phyloP scores from a whole-genome alignment of 2,797 vertebrate genomes.

The Notoglanidium macrostoma region DNA sequence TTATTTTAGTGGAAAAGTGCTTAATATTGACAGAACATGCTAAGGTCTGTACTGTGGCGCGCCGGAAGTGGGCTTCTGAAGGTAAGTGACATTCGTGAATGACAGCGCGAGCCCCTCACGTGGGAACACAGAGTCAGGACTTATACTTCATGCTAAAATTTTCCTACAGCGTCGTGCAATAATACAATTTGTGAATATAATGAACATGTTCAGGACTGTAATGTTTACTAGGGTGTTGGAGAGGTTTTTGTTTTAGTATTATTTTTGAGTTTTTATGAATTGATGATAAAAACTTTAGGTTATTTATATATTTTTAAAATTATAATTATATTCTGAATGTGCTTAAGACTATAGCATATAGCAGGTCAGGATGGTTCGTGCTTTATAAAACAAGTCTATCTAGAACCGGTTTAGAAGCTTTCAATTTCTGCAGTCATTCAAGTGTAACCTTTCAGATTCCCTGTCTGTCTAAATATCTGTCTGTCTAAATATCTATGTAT shows the following conservation, averaged over 20 bases:
- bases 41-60: conserved; percentile 71
- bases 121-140: background rate
- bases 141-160: background rate
- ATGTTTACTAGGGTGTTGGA: background rate
- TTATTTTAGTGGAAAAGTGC: background rate
- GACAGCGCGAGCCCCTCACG: conserved; percentile 21
- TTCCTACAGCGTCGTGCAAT: background rate
- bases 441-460: too few species aligned
- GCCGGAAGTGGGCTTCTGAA: conserved; percentile 64
- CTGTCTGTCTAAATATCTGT: too few species aligned
- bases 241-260: background rate
- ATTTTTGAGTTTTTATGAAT: background rate
- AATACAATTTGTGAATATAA: background rate
- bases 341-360: too few species aligned
- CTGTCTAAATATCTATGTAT: too few species aligned
- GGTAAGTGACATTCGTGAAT: conserved; percentile 33
- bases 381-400: too few species aligned
- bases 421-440: too few species aligned
- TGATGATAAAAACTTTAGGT: too few species aligned
- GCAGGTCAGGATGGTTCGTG: too few species aligned
- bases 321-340: too few species aligned
- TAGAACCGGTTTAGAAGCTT: too few species aligned
- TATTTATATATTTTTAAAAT: too few species aligned
- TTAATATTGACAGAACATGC: conserved; percentile 57
- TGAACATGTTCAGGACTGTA: background rate